These are phyloP conservation scores for Noctilio leporinus DNA, from an alignment of 2,113 vertebrate species.

Conservation along the genomic window DNA sequence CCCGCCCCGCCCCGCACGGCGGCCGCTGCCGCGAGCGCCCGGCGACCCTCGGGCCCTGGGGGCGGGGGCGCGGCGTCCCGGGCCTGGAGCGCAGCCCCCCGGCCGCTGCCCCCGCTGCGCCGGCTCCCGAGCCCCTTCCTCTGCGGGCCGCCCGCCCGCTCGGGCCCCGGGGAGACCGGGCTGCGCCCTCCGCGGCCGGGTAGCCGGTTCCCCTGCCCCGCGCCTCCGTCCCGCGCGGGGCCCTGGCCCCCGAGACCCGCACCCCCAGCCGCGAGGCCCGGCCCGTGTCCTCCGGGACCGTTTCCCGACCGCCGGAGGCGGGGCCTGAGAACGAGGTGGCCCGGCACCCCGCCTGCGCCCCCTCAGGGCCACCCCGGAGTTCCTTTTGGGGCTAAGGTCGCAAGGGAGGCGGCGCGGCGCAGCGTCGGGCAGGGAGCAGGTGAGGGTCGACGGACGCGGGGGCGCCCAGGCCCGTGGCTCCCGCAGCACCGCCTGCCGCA, in stretches of 20 bases:
- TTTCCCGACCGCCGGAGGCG: conserved; percentile 27
- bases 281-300: background rate
- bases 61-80: background rate
- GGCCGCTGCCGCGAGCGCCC: background rate
- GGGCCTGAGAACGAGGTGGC: background rate
- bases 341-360: background rate
- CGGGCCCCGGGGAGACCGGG: background rate
- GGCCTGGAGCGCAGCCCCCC: background rate
- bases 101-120: background rate
- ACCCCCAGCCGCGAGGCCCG: background rate
- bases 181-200: background rate
- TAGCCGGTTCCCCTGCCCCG: background rate
- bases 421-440: background rate
- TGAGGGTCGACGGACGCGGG: background rate
- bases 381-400: background rate
- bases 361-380: background rate
- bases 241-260: background rate
- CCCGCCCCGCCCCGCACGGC: conserved; percentile 49
- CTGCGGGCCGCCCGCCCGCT: background rate
- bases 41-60: background rate
- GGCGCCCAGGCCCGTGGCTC: too few relatives aligned
- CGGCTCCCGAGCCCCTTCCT: background rate
- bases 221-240: background rate
- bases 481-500: background rate
- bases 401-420: background rate